A percentile compares a stretch with the other conserved stretches of the same genome.
These are phyloP conservation scores for Dastarcus helophoroides DNA, from an alignment of 2,888 invertebrate genomes.

Conservation along the genomic window DNA sequence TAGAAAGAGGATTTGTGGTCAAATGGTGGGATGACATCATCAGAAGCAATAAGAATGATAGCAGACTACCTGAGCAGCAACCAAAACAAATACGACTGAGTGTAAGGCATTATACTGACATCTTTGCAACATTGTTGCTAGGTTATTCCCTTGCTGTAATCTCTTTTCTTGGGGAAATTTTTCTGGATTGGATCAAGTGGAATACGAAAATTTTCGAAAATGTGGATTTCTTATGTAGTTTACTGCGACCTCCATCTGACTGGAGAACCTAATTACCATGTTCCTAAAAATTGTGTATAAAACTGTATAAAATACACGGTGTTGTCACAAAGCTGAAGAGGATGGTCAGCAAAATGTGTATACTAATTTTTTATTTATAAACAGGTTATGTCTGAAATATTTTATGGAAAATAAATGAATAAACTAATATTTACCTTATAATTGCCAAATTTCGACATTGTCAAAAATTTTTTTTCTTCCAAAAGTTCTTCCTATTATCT, in stretches of 20 bases:
- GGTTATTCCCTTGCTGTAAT: not conserved
- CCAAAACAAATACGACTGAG: not conserved
- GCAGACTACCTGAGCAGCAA: not conserved
- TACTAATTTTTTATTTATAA: too few relatives aligned
- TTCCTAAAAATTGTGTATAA: too few relatives aligned
- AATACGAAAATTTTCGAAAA: not conserved
- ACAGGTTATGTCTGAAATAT: too few relatives aligned
- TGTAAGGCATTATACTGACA: not conserved
- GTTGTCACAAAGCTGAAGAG: too few relatives aligned
- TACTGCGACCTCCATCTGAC: not conserved
- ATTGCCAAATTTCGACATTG: too few relatives aligned
- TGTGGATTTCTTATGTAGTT: not conserved
- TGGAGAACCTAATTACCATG: too few relatives aligned
- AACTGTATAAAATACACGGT: too few relatives aligned
- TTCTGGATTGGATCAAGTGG: not conserved
- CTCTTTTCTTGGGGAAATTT: not conserved
- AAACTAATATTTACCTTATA: too few relatives aligned
- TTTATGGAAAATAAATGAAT: too few relatives aligned
- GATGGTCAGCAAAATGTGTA: too few relatives aligned
- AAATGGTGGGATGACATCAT: slow-evolving; percentile 1
- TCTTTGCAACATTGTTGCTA: not conserved
- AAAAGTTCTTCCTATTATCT: too few relatives aligned
- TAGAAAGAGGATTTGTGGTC: not conserved
- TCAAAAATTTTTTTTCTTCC: too few relatives aligned
- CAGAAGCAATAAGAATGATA: not conserved